A percentile compares a stretch with the other conserved stretches of the same genome.
phyloP scores from a whole-genome alignment of 37 sponge, comb jelly and placozoan species.

The Cliona cf. orientalis region DNA sequence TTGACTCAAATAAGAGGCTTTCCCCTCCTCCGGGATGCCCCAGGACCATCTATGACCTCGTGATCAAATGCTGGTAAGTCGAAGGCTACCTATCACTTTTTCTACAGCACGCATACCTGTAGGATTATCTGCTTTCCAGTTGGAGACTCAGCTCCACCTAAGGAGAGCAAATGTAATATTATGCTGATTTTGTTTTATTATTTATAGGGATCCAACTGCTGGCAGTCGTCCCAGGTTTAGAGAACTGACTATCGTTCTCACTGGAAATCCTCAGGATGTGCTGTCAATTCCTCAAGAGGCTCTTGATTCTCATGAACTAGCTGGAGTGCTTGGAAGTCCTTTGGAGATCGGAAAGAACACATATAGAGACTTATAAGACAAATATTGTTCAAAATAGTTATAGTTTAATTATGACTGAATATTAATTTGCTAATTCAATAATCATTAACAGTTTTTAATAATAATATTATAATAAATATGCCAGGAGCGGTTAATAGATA shows the following conservation, averaged over 20 bases:
- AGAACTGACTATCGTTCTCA: neutral
- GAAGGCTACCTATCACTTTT: neutral
- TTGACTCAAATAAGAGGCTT: neutral
- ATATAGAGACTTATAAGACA: conserved; percentile 26
- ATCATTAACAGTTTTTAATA: too few species aligned
- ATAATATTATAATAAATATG: too few species aligned
- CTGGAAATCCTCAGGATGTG: neutral
- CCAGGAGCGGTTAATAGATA: too few species aligned
- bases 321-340: conserved; percentile 3
- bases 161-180: too few species aligned
- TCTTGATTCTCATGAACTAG: neutral
- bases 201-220: conserved; percentile 12
- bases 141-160: too few species aligned
- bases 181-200: neutral
- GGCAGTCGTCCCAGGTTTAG: neutral
- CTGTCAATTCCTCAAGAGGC: conserved; percentile 2
- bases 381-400: too few species aligned
- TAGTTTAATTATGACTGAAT: too few species aligned
- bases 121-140: too few species aligned
- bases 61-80: conserved; percentile 32
- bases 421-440: too few species aligned
- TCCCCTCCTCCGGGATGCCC: conserved; percentile 42
- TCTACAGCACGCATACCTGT: too few species aligned
- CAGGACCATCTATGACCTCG: conserved; percentile 13
- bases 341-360: conserved; percentile 11